Base-by-base conservation (phyloP, 1,140 invertebrate genomes). In the Dufourea novaeangliae region DNA sequence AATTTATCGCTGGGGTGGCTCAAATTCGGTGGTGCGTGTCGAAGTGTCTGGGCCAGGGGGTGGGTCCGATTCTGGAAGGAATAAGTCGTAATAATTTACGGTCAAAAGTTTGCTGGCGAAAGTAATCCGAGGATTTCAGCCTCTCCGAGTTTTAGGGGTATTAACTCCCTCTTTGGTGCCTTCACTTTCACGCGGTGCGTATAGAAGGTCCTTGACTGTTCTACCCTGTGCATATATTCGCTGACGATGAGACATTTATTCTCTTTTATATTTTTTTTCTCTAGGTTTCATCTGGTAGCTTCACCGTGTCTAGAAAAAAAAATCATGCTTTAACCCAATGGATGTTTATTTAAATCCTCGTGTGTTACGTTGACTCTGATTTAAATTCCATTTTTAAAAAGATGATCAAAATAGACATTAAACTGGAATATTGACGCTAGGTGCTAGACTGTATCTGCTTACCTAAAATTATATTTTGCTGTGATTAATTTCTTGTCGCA, bases 1-100 rank as follows among this genome's bases (percentile, higher is more conserved):
- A 84, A 85, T 87, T 87, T 87, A 86, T 87, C 78, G 62, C 46
- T 14, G 32, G 74, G 72, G 57, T 74, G 78, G 69, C 79, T 85
- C 61, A 59, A 63, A 63, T 71, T 85, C 68, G 66, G 39, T 46
- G 73, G 61, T 73, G 83, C 83, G 83, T 75, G 78, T 80, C 78
- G 78, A 74, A 57, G 57, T 71, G 69, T 59, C 67, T 52, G 68
- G 68, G 22, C 39, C 67, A n/a, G n/a, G 39, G 50, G 46, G 50
- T 62, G 63, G 32, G 17, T 46, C 39, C 72, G 54, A 46, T 44
- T 63, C 37, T 27, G 52, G 8, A 25, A 20, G n/a, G 69, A 46
- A 64, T 39, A 72, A 67, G 56, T 66, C 41, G 69, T 80, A 80
- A 82, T 82, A 82, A 82, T 82, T 68, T 68, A 74, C 56, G 71